Conservation (phyloP, 2,113 vertebrate genomes). For the Donacobius atricapilla region DNA sequence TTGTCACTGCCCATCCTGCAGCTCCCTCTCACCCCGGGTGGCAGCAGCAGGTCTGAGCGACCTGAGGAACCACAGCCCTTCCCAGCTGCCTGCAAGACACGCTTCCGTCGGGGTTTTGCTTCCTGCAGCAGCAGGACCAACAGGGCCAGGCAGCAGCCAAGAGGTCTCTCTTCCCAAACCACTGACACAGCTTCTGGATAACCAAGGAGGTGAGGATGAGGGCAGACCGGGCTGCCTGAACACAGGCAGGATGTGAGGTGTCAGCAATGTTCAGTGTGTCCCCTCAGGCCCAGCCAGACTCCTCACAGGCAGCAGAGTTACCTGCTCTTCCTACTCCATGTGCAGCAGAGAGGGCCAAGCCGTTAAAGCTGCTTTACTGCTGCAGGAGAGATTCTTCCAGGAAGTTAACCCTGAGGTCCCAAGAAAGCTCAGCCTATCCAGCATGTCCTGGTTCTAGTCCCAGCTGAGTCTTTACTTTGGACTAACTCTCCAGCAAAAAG, state of each 20-base stretch:
- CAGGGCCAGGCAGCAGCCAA: background rate
- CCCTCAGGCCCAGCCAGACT: background rate
- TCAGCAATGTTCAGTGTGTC: background rate
- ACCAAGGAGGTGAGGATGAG: background rate
- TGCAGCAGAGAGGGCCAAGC: background rate
- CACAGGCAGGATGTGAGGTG: background rate
- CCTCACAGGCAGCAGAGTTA: background rate
- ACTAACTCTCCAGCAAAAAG: background rate
- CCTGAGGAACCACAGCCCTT: background rate
- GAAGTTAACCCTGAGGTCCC: background rate
- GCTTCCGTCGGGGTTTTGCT: background rate
- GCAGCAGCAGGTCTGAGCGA: accelerated
- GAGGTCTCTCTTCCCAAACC: background rate
- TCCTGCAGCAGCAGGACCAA: background rate
- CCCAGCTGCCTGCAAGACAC: no score
- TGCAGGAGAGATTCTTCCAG: background rate
- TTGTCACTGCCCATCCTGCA: background rate
- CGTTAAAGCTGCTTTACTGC: background rate
- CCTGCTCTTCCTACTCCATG: background rate
- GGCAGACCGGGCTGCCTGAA: background rate
- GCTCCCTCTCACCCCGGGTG: background rate
- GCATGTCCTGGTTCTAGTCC: background rate
- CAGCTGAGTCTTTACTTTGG: background rate
- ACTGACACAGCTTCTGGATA: background rate
- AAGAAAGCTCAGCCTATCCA: background rate